Evolutionary conservation across 2,797 vertebrate genomes (phyloP), one percentile per base, ranked within the genome.

Genomic region (Gallinago solitaria): DNA sequence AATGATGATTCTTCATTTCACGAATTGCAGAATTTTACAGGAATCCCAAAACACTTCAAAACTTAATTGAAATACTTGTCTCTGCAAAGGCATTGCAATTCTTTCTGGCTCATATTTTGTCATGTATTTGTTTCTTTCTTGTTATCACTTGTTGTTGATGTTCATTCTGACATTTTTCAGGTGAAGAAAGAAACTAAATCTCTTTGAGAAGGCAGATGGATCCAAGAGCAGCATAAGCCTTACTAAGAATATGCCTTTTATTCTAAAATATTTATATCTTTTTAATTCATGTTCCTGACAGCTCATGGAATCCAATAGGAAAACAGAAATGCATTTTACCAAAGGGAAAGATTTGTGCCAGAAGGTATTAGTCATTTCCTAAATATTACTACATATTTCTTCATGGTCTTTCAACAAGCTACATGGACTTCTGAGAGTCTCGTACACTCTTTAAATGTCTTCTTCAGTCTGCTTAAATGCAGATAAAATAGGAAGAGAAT

Each of bases 1-100:
- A 88, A 33, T 50, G 51, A 93, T 95, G 97, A 97, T 91, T 96
- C 64, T 96, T 48, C 56, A 90, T 97, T 97, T 96, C 76, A 96
- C 56, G 96, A 96, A 97, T 86, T 78, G n/a, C 27, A 61, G 30
- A 84, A 88, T 95, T 97, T 95, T 93, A 96, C 92, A 95, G 68
- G 71, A 35, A 88, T 78, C 75, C 67, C 79, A 94, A 97, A 96
- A 77, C 8, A 8, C 70, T 96, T 87, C 87, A 97, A 96, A 98
- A 97, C 93, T 94, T 96, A 94, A 88, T 71, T 87, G 9, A 80
- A 97, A 95, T 95, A 85, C 37, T 90, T 95, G 71, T 59, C 59
- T 97, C 16, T 89, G 67, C 35, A 47, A 51, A 97, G 68, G 56
- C 33, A 95, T 87, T 53, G 25, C 30, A 93, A 95, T 89, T 63